Percentiles rank a stretch among this genome's conserved stretches.
phyloP scores from a whole-genome alignment of 2,888 invertebrate genomes.

The Zelleria hepariella region DNA sequence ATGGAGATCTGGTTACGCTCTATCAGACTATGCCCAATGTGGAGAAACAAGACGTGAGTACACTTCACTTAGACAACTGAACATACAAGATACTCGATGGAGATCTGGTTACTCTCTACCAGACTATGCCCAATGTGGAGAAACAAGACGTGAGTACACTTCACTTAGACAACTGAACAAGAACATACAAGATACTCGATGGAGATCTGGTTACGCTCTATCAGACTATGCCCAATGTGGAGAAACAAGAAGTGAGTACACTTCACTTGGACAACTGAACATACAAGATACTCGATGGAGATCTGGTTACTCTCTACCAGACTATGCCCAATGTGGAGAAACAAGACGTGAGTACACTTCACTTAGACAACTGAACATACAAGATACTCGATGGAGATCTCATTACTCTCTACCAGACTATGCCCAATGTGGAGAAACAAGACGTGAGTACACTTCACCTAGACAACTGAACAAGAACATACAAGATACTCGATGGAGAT shows the following conservation, averaged over 20 bases:
- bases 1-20: slow-evolving; percentile 93
- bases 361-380: too few relatives aligned
- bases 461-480: too few relatives aligned
- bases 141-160: slow-evolving; percentile 76
- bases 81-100: slow-evolving; percentile 96
- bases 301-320: slow-evolving; percentile 88
- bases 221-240: slow-evolving; percentile 81
- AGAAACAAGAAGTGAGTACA: slow-evolving; percentile 82
- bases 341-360: slow-evolving; percentile 77
- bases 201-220: slow-evolving; percentile 94
- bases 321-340: slow-evolving; percentile 86
- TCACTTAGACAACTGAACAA: too few relatives aligned
- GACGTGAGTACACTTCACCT: slow-evolving; percentile 70
- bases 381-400: slow-evolving; percentile 96
- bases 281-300: slow-evolving; percentile 97
- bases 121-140: slow-evolving; percentile 84
- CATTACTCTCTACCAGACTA: slow-evolving; percentile 83
- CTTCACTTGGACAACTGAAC: too few relatives aligned
- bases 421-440: slow-evolving; percentile 85
- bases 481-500: slow-evolving; percentile 97
- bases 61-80: too few relatives aligned
- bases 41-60: slow-evolving; percentile 83
- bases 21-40: slow-evolving; percentile 83
- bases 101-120: slow-evolving; percentile 89
- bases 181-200: too few relatives aligned